These are phyloP conservation scores for Theonella swinhoei DNA, from an alignment of 37 sponge, comb jelly and placozoan genomes.

Conservation along the genomic window DNA sequence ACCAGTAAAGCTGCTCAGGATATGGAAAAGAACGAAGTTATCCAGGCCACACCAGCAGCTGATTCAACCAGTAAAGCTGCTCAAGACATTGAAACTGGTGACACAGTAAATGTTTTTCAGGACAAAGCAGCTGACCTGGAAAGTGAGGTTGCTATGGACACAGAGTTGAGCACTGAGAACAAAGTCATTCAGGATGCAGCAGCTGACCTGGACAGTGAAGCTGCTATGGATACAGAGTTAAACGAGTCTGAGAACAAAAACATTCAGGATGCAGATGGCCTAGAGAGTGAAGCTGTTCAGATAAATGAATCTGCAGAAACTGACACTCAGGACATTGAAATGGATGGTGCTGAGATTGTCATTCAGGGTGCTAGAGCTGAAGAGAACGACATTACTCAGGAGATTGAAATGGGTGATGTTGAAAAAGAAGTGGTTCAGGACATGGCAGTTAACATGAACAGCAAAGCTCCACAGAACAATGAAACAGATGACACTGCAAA, in stretches of 20 bases:
- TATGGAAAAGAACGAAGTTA: not conserved
- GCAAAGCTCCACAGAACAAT: not conserved
- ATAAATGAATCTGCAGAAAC: not conserved
- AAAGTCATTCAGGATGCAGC: not conserved
- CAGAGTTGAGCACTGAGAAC: not conserved
- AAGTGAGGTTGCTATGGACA: not conserved
- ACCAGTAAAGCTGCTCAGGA: not conserved
- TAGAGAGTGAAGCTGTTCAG: too few relatives aligned
- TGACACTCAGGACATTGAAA: not conserved
- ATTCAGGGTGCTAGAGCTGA: too few relatives aligned
- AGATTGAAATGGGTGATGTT: not conserved
- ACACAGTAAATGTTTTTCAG: too few relatives aligned
- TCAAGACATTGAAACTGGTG: not conserved
- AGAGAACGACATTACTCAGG: not conserved
- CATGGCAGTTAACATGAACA: not conserved
- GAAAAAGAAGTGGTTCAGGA: not conserved
- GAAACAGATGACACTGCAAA: not conserved
- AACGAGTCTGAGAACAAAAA: not conserved
- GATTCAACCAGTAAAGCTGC: not conserved
- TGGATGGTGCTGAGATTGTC: not conserved
- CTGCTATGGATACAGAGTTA: not conserved
- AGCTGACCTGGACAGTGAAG: not conserved
- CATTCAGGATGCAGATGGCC: not conserved
- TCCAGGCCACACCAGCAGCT: not conserved
- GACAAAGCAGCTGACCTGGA: not conserved